Evolutionary conservation across 2,797 vertebrate species (phyloP).

Genomic region (Malurus leucopterus): DNA sequence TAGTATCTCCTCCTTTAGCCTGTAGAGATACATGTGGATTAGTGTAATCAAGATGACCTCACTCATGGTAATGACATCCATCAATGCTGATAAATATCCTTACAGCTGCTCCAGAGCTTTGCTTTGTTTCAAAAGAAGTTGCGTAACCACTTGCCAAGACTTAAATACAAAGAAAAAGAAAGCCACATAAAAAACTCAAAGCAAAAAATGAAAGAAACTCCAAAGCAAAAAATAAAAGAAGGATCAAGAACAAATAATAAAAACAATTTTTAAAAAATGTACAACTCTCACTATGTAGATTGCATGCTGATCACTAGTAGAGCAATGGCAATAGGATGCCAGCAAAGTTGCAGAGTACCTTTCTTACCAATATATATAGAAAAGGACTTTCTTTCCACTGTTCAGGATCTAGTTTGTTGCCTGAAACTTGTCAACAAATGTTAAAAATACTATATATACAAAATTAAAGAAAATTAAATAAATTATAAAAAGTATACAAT

Average conservation of each 20-base stretch:
- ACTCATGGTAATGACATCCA: not conserved
- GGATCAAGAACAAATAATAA: not conserved
- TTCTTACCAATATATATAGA: not conserved
- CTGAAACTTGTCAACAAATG: not conserved
- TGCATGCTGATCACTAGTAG: not conserved
- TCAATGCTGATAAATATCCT: not conserved
- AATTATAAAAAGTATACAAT: not conserved
- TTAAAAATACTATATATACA: not conserved
- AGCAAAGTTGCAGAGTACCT: fast-evolving
- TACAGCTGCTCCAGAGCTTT: not conserved
- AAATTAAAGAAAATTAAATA: not conserved
- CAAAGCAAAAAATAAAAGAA: not conserved
- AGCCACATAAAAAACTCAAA: not conserved
- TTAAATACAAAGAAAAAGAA: not conserved
- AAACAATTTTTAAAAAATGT: fast-evolving
- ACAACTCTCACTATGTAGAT: not conserved
- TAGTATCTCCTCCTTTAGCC: not conserved
- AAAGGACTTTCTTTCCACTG: not conserved
- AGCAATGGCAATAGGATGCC: not conserved
- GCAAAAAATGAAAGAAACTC: not conserved
- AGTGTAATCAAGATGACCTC: not conserved
- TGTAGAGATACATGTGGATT: not conserved
- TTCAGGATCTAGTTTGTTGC: not conserved
- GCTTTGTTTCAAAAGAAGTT: not conserved
- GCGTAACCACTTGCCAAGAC: fast-evolving